A percentile compares a stretch with the other conserved stretches of the same genome.
Evolutionary conservation across 2,113 vertebrate species (phyloP).

Genomic region (Lepidiolamprologus cunningtoni): DNA sequence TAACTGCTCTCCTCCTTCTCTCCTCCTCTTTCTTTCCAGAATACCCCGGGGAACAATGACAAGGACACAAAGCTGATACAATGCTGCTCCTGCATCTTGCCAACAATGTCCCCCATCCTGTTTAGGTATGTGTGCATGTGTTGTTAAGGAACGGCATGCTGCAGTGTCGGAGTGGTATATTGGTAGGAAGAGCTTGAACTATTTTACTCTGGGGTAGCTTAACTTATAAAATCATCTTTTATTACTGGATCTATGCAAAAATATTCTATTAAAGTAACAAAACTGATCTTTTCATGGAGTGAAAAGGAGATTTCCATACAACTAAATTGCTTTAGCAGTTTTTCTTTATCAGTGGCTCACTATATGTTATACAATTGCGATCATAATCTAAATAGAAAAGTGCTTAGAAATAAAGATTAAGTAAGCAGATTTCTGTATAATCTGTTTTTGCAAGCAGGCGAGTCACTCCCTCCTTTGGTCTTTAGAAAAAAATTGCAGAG

Average conservation of each 20-base stretch:
- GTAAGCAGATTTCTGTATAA: neutral
- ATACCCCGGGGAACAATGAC: slow-evolving; percentile 24
- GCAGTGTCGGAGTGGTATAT: neutral
- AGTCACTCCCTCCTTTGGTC: neutral
- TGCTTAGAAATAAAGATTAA: neutral
- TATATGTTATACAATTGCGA: neutral
- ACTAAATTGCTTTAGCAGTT: neutral
- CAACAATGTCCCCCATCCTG: neutral
- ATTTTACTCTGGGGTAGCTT: neutral
- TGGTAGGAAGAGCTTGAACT: neutral
- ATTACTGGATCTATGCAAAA: neutral
- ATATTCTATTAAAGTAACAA: neutral
- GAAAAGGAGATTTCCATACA: neutral
- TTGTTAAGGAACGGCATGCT: neutral
- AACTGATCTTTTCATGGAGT: neutral
- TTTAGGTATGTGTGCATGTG: neutral
- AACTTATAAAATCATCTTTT: neutral
- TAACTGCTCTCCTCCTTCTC: slow-evolving; percentile 2
- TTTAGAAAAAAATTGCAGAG: neutral
- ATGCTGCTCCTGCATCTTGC: neutral
- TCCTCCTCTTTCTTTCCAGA: slow-evolving; percentile 6
- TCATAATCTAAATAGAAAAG: neutral
- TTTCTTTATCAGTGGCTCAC: neutral
- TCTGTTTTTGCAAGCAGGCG: neutral
- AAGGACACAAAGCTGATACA: slow-evolving; percentile 23